A percentile compares a stretch with the other conserved stretches of the same genome.
Evolutionary conservation across 2,797 vertebrate genomes (phyloP).

Genomic region (Syndactyla subalaris): DNA sequence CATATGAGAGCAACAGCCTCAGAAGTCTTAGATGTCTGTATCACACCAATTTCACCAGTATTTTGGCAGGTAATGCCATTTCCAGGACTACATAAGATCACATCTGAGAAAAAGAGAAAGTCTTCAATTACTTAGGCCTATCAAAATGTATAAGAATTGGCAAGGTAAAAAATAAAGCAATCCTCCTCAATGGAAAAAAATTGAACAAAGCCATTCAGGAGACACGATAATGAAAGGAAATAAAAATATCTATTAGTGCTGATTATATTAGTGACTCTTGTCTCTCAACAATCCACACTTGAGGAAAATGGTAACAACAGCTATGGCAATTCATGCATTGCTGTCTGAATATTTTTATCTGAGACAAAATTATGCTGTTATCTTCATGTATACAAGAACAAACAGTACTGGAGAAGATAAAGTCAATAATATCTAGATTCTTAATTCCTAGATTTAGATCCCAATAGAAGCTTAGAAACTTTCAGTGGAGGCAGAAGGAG

Average conservation of each 20-base stretch:
- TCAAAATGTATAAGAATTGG: not conserved
- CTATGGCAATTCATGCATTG: not conserved
- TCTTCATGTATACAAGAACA: not conserved
- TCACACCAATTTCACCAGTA: not conserved
- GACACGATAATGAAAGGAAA: not conserved
- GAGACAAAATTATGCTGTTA: not conserved
- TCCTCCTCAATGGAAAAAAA: not conserved
- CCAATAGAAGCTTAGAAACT: not conserved
- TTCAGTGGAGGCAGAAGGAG: not conserved
- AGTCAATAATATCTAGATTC: not conserved
- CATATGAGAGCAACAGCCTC: not conserved
- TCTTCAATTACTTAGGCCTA: not conserved
- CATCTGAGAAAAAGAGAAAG: not conserved
- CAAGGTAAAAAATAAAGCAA: not conserved
- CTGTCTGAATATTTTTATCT: not conserved
- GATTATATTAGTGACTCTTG: not conserved
- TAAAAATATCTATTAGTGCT: not conserved
- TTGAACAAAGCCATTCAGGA: not conserved
- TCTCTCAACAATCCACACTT: not conserved
- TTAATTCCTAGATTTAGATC: not conserved
- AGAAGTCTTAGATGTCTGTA: not conserved
- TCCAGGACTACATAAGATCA: not conserved
- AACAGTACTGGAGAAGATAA: not conserved
- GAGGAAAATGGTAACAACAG: not conserved
- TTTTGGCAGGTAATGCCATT: conserved; percentile 1